Conservation (phyloP, 2,113 vertebrate species). For the Sciurus niger region DNA sequence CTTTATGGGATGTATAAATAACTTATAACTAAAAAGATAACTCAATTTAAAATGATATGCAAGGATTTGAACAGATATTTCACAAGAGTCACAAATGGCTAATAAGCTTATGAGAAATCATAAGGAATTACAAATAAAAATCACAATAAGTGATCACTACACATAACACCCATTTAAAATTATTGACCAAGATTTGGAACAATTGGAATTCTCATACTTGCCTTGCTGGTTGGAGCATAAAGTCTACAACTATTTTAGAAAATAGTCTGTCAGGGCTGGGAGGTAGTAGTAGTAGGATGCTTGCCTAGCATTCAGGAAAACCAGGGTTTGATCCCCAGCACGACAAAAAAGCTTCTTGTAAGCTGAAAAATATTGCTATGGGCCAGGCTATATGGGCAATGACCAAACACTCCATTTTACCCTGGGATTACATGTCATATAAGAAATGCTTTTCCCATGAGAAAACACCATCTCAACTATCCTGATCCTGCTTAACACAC, state of each 20-base stretch:
- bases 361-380: background rate
- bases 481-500: too few relatives aligned
- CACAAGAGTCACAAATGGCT: background rate
- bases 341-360: background rate
- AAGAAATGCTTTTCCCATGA: too few relatives aligned
- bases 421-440: too few relatives aligned
- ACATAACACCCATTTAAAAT: background rate
- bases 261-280: background rate
- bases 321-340: background rate
- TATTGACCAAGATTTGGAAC: background rate
- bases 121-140: slow-evolving; percentile 26
- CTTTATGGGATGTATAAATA: background rate
- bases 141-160: background rate
- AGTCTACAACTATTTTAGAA: slow-evolving; percentile 15
- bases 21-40: background rate
- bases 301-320: background rate
- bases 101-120: background rate
- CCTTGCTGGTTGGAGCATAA: background rate
- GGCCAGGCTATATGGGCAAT: too few relatives aligned
- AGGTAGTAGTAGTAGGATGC: too few relatives aligned
- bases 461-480: too few relatives aligned
- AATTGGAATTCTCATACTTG: background rate
- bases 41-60: background rate
- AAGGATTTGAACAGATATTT: slow-evolving; percentile 9
- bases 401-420: too few relatives aligned